A percentile compares a stretch with the other conserved stretches of the same genome.
Evolutionary conservation across 2,797 vertebrate genomes (phyloP).

Genomic region (Chelidonichthys spinosus): DNA sequence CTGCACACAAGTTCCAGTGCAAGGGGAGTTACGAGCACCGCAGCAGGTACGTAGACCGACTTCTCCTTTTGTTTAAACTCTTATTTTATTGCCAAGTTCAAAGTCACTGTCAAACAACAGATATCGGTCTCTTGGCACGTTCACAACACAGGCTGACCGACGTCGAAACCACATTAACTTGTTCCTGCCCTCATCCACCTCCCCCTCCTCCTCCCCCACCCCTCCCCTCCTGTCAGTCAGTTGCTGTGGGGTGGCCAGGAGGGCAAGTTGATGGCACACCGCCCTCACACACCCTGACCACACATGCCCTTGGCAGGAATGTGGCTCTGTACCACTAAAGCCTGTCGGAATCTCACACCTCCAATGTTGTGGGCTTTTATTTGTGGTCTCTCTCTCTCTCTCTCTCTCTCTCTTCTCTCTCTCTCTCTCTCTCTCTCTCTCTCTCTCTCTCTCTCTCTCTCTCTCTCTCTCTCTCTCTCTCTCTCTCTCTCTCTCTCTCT

Average conservation of each 20-base stretch:
- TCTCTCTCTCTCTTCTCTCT: not conserved
- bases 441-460: not conserved
- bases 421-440: constrained; percentile 19
- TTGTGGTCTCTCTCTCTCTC: constrained; percentile 13
- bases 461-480: not conserved
- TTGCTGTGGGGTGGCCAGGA: constrained; percentile 57
- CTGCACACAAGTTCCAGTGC: constrained; percentile 98
- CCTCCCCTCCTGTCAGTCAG: constrained; percentile 31
- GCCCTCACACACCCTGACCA: constrained; percentile 67
- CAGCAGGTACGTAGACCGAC: constrained; percentile 87
- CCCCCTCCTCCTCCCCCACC: not conserved
- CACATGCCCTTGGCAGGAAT: constrained; percentile 78
- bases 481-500: constrained; percentile 16
- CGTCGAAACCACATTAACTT: not conserved
- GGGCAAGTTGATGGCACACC: constrained; percentile 60
- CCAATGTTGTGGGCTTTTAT: constrained; percentile 58
- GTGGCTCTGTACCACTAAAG: constrained; percentile 66
- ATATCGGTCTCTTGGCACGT: not conserved
- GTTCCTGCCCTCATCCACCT: constrained; percentile 7
- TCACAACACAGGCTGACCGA: not conserved
- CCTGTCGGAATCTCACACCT: constrained; percentile 79
- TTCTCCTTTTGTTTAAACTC: not conserved
- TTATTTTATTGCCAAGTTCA: not conserved
- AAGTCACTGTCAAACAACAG: not conserved
- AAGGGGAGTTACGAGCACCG: constrained; percentile 97